These are phyloP conservation scores for Pogonognathellus flavescens DNA, from an alignment of 1,140 invertebrate genomes.

Conservation along the genomic window DNA sequence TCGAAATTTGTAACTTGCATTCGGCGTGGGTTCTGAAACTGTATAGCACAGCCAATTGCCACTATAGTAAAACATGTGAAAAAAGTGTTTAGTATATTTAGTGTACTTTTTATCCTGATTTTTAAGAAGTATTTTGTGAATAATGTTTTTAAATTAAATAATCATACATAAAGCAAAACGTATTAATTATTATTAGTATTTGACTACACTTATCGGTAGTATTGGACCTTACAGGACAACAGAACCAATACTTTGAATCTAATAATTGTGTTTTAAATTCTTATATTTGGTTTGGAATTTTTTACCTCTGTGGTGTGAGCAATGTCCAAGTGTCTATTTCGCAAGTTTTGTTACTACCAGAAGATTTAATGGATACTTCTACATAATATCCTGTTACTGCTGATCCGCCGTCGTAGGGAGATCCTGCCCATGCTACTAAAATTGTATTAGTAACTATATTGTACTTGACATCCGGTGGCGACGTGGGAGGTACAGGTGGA, in stretches of 20 bases:
- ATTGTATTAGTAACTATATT: conserved; percentile 69
- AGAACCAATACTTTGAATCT: too few species aligned
- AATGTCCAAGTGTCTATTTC: conserved; percentile 68
- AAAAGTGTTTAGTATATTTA: too few species aligned
- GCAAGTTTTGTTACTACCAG: not conserved
- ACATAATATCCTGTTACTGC: conserved; percentile 86
- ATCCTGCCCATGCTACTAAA: conserved; percentile 83
- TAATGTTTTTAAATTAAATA: too few species aligned
- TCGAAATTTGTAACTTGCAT: conserved; percentile 74
- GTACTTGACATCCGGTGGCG: conserved; percentile 75
- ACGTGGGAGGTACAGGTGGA: conserved; percentile 81
- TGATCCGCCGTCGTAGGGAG: conserved; percentile 87
- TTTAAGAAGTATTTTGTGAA: too few species aligned
- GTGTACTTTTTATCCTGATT: too few species aligned
- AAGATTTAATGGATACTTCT: conserved; percentile 71
- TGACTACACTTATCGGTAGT: too few species aligned
- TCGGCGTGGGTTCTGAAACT: conserved; percentile 73
- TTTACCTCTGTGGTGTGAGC: conserved; percentile 22
- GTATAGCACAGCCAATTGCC: conserved; percentile 78
- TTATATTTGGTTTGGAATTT: too few species aligned
- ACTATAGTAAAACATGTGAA: conserved; percentile 63
- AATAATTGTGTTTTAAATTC: too few species aligned
- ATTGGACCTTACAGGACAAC: too few species aligned
- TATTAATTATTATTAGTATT: too few species aligned
- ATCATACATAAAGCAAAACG: too few species aligned